Evolutionary conservation across 2,113 vertebrate species (phyloP), one percentile per base, ranked within the genome.

Genomic region (Bos javanicus): DNA sequence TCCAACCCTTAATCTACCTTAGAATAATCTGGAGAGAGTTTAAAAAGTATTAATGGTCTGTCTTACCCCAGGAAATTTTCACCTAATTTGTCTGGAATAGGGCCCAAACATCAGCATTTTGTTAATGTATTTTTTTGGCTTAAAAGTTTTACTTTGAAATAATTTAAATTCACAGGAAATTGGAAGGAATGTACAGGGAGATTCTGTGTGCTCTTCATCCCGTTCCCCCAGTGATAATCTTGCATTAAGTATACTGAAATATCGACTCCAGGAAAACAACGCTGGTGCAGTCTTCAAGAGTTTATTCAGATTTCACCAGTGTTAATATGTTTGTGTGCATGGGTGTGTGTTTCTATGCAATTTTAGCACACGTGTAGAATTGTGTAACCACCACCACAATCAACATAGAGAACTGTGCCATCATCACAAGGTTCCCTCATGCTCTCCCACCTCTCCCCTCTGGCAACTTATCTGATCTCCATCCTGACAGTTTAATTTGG

Each of bases 71-170:
- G 43, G n/a, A 93, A 11, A 76, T 52, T 87, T 95, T 48, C 13
- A 74, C 90, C 46, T 48, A 36, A 21, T 86, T 93, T 54, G 59
- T 71, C 59, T 93, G 59, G 56, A 80, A 93, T 30, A 93, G 43
- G 46, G 39, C n/a, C 7, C 60, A 82, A 62, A 33, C 15, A 91
- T 54, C n/a, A 87, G 30, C 67, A 81, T 86, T 93, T 85, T 86
- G 39, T 95, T 89, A 76, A 39, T 30, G 25, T 26, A 48, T 62
- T 96, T 85, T 81, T 33, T 50, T 50, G 16, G 9, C 50, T 57
- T 80, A 36, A 54, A 92, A 94, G 1, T n/a, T 91, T 82, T 60
- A 60, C 6, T 94, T 86, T 30, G 52, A 87, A 87, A 82, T 87
- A 74, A 87, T 82, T 83, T 54, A 74, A 91, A 87, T 56, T 82